Conservation (phyloP, 2,888 invertebrate genomes). For the Bursaphelenchus okinawaensis region DNA sequence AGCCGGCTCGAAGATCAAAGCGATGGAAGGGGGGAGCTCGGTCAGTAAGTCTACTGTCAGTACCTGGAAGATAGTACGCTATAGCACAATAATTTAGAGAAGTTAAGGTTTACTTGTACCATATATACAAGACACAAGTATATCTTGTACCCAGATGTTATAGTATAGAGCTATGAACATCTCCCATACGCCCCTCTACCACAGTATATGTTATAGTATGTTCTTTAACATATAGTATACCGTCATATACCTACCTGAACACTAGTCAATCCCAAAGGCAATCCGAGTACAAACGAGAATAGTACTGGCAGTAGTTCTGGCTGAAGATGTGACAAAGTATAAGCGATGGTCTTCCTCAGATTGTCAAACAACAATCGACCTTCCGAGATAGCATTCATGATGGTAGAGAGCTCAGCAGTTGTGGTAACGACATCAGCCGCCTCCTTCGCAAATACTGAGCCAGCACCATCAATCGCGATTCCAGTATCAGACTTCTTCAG, state of each 20-base stretch:
- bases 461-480: conserved; percentile 30
- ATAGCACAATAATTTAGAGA: background rate
- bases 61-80: conserved; percentile 14
- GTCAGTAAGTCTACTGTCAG: conserved; percentile 30
- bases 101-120: too few species aligned
- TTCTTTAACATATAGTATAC: background rate
- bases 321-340: conserved; percentile 38
- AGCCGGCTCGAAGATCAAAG: conserved; percentile 32
- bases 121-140: too few species aligned
- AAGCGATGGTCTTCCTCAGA: conserved; percentile 35
- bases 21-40: conserved; percentile 35
- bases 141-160: too few species aligned
- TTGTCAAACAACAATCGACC: conserved; percentile 36
- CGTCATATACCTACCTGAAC: conserved; percentile 24
- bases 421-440: conserved; percentile 35
- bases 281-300: conserved; percentile 33
- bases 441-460: conserved; percentile 34
- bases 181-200: too few species aligned
- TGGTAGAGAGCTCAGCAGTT: conserved; percentile 22
- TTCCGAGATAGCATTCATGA: conserved; percentile 14
- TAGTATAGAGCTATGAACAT: too few species aligned
- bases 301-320: conserved; percentile 39
- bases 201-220: too few species aligned
- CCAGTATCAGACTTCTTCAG: conserved; percentile 37
- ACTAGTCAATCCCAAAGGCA: conserved; percentile 34